Evolutionary conservation across 2,113 vertebrate genomes (phyloP).

Genomic region (Oenanthe melanoleuca): DNA sequence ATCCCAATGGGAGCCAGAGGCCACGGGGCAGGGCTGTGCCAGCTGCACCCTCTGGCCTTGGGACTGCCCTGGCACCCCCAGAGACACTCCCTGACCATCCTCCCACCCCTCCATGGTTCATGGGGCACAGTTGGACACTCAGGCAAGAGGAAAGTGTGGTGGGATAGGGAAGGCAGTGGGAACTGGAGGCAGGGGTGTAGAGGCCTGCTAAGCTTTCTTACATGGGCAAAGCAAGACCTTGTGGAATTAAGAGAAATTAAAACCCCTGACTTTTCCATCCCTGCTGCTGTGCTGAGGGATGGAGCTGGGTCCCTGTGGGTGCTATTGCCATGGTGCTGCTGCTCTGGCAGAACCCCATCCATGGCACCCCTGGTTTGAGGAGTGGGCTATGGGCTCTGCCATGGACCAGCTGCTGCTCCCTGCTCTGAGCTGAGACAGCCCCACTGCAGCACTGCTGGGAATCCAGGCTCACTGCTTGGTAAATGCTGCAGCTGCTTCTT

Average conservation of each 20-base stretch:
- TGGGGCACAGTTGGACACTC: background rate
- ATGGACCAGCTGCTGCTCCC: background rate
- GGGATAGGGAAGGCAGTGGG: background rate
- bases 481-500: background rate
- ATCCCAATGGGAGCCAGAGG: background rate
- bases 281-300: background rate
- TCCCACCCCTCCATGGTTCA: no score
- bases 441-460: fast-evolving
- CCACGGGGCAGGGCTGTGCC: background rate
- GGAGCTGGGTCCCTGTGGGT: background rate
- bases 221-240: background rate
- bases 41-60: fast-evolving
- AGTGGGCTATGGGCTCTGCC: background rate
- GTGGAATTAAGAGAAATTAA: background rate
- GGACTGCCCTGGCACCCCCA: background rate
- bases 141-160: background rate
- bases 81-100: no score
- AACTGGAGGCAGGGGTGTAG: background rate
- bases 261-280: background rate
- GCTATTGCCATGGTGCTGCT: fast-evolving
- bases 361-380: background rate
- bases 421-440: background rate
- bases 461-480: background rate
- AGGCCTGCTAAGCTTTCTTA: background rate
- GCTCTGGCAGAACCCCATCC: background rate